Evolutionary conservation across 1,140 invertebrate species (phyloP), one percentile per base, ranked within the genome.

Genomic region (Drosophila setifemur): DNA sequence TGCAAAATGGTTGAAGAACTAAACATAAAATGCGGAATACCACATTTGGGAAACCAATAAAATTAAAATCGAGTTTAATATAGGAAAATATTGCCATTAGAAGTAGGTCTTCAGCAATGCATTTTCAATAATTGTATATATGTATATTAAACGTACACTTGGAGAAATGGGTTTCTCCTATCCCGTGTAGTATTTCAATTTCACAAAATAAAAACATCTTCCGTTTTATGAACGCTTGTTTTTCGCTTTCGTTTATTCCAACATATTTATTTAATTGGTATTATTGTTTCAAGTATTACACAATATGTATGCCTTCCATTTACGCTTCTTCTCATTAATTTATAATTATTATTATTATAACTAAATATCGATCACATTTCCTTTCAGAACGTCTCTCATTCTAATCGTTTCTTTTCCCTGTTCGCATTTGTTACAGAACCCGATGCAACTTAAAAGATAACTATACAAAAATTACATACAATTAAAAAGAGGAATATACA

Each of bases 341-440:
- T 73, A 70, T 77, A 64, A 52, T 70, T 73, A 69, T 68, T 68
- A 37, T 54, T 68, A 58, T 73, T 82, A 75, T 79, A 81, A 72
- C 72, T 88, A 86, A 81, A 81, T 88, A 88, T 88, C 86, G 86
- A 88, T 88, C 85, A 88, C 85, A 88, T 88, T 86, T 88, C 79
- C 75, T 82, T 86, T 76, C 48, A 83, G 61, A 86, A 86, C 76
- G 61, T 86, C 83, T 86, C 63, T 70, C 54, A 37, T 53, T 73
- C 71, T 72, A 68, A 44, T 61, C 33, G 48, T 64, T 58, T 47
- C 45, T 77, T 49, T 60, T 86, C 81, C 81, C 81, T 79, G 71
- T 79, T 79, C 81, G 33, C 75, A 68, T 71, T 64, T 64, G 42
- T 81, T 50, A 58, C 64, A 47, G 70, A 82, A 76, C 29, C 50